phyloP scores from a whole-genome alignment of 1,140 invertebrate species.

The Camponotus pennsylvanicus region DNA sequence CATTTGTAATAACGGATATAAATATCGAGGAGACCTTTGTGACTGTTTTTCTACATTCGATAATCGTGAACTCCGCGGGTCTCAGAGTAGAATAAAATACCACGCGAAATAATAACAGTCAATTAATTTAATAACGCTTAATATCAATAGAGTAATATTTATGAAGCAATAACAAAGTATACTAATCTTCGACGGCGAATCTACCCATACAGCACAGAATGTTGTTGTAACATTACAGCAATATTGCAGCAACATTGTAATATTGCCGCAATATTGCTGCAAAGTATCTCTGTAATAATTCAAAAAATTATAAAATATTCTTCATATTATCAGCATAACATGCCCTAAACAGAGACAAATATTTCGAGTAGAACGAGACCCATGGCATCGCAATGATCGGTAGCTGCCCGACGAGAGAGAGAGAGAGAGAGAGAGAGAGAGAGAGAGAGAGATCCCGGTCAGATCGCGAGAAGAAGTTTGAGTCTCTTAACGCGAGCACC shows the following conservation, averaged over 20 bases:
- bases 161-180: background rate
- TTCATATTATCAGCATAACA: too few relatives aligned
- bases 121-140: slow-evolving; percentile 40
- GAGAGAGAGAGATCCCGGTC: background rate
- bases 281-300: background rate
- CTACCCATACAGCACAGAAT: too few relatives aligned
- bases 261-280: too few relatives aligned
- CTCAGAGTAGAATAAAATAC: background rate
- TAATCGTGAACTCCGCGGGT: background rate
- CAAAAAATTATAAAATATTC: background rate
- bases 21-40: background rate
- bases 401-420: slow-evolving; percentile 4
- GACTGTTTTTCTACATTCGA: background rate
- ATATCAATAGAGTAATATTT: slow-evolving; percentile 1
- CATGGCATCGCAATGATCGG: slow-evolving; percentile 56
- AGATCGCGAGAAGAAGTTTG: slow-evolving; percentile 11
- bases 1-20: background rate
- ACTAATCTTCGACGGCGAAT: background rate
- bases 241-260: too few relatives aligned
- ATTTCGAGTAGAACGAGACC: slow-evolving; percentile 5
- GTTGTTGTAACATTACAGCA: too few relatives aligned
- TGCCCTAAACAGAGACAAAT: background rate
- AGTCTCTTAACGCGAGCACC: slow-evolving; percentile 11
- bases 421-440: background rate
- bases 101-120: background rate